Conservation (phyloP, 2,888 invertebrate species). For the Heliconius ethilla region DNA sequence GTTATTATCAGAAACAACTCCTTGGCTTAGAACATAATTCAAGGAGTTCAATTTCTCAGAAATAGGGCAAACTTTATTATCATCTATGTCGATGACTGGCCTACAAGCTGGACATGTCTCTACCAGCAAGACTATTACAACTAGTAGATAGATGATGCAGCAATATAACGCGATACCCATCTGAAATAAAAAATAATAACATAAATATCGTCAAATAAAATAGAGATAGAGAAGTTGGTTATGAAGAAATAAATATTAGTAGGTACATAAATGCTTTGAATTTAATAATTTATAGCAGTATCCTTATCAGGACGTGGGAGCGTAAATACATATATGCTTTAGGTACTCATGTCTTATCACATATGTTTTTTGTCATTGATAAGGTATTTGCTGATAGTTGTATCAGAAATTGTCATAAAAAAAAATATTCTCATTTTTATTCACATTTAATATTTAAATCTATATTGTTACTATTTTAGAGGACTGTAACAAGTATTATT, state of each 20-base stretch:
- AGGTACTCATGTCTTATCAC: neutral
- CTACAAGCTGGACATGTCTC: constrained; percentile 48
- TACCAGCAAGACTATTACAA: neutral
- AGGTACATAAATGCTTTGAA: neutral
- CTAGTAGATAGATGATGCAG: constrained; percentile 6
- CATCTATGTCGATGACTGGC: constrained; percentile 33
- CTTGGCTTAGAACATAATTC: constrained; percentile 52
- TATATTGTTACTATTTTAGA: too few relatives aligned
- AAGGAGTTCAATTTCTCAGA: constrained; percentile 40
- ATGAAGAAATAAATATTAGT: too few relatives aligned
- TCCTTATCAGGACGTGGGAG: neutral
- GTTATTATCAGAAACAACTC: constrained; percentile 54
- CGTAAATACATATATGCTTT: neutral
- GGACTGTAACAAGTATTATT: too few relatives aligned
- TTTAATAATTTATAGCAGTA: neutral
- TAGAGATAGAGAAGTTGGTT: neutral
- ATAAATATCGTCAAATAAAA: constrained; percentile 9
- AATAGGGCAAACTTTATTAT: constrained; percentile 47
- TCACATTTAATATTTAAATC: too few relatives aligned
- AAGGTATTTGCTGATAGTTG: neutral
- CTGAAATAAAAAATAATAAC: constrained; percentile 35
- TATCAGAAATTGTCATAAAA: neutral
- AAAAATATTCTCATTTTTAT: too few relatives aligned
- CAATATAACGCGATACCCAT: constrained; percentile 19
- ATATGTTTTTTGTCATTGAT: neutral